Evolutionary conservation across 2,888 invertebrate species (phyloP).

Genomic region (Stenolophus ochropezus): DNA sequence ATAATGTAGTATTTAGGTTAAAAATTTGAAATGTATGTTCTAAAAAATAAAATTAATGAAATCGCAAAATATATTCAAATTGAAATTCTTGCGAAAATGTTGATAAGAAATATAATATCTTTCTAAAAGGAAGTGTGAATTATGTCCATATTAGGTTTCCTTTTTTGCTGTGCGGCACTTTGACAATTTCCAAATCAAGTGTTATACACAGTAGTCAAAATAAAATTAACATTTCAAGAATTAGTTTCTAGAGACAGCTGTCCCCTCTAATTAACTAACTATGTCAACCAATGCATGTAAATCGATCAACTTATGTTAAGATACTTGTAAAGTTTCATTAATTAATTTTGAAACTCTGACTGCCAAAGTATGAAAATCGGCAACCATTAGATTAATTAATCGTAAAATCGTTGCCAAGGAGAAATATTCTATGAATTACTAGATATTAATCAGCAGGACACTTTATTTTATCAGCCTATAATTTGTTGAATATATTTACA

Average conservation of each 20-base stretch:
- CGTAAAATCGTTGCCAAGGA: conserved; percentile 22
- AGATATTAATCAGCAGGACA: background rate
- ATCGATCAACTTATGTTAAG: conserved; percentile 37
- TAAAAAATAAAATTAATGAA: too few species aligned
- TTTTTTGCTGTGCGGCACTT: background rate
- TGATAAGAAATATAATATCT: background rate
- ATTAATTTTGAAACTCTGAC: conserved; percentile 34
- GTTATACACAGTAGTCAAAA: conserved; percentile 8
- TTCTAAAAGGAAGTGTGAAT: conserved; percentile 3
- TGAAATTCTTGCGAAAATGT: background rate
- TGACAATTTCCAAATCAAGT: background rate
- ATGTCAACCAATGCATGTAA: conserved; percentile 35
- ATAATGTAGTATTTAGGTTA: too few species aligned
- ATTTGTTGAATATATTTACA: conserved; percentile 19
- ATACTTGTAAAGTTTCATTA: conserved; percentile 8
- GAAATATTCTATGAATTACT: background rate
- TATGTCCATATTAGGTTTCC: conserved; percentile 1
- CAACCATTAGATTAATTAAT: conserved; percentile 3
- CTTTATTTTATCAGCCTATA: background rate
- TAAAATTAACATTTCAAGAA: conserved; percentile 24
- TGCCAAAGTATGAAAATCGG: background rate
- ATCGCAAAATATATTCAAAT: too few species aligned
- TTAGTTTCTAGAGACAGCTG: conserved; percentile 36
- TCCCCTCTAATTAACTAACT: conserved; percentile 29
- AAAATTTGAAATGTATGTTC: too few species aligned